Base-by-base conservation (phyloP, 2,113 vertebrate species). In the Mirza zaza region DNA sequence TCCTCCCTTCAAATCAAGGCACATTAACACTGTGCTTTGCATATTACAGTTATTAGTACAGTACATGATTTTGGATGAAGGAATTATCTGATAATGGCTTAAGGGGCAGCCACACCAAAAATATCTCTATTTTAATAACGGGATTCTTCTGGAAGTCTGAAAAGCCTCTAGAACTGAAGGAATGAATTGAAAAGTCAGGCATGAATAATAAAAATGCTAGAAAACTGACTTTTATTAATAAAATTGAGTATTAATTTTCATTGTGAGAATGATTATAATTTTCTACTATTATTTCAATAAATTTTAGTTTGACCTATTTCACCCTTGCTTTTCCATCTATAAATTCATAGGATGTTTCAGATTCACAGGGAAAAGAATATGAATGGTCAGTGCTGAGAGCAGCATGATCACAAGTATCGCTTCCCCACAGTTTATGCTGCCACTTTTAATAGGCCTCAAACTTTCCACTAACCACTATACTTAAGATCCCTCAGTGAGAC, bases 71-170 rank as follows among this genome's bases (percentile, higher is more conserved):
- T 61, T 48, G 21, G 15, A 48, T 20, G 79, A 88, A 67, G 18
- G 42, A 85, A 8, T 70, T 83, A 80, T 61, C 34, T 95, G 20
- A 90, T 93, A 85, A 92, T 76, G 36, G 82, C 48, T 92, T 82
- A 85, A 36, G 6, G 6, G 18, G 2, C 68, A 93, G 39, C 12
- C 57, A 71, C 23, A 94, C 5, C 57, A 70, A 80, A 90, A 90
- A 87, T 34, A 85, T 34, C n/a, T 57, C 11, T 59, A 55, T 59
- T 92, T 94, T 91, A 93, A 85, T 25, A 89, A 76, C 8, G 29
- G 50, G 17, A 77, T 71, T 92, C 39, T 92, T 91, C 50, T 95
- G 14, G 48, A 91, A 91, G 20, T 80, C 57, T 95, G 57, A 80
- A 95, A 93, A 93, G 39, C 29, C 48, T 80, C 42, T 59, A 88